phyloP scores from a whole-genome alignment of 2,888 invertebrate species.

The Limnephilus marmoratus region DNA sequence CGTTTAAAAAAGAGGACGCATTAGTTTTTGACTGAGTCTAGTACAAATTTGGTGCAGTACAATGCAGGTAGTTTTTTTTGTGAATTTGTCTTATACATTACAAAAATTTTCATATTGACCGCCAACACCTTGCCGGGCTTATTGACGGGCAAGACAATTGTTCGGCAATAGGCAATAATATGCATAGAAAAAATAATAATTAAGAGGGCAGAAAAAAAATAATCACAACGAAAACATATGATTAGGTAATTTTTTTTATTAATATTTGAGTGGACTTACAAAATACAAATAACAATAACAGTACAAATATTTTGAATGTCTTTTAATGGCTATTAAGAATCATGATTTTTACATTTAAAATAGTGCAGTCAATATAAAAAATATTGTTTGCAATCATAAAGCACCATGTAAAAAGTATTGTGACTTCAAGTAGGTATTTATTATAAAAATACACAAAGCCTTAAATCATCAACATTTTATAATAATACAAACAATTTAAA shows the following conservation, averaged over 20 bases:
- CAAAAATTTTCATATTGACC: no score
- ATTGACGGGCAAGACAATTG: no score
- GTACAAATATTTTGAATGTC: conserved; percentile 48
- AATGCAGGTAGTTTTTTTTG: no score
- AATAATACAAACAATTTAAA: background rate
- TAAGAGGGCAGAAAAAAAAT: background rate
- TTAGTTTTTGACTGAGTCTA: no score
- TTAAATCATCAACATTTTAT: background rate
- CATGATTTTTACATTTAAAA: conserved; percentile 30
- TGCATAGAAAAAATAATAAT: background rate
- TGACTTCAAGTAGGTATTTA: background rate
- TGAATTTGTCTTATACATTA: no score
- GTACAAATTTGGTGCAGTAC: no score
- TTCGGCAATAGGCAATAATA: no score
- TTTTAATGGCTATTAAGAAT: conserved; percentile 35
- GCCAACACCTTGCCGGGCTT: no score
- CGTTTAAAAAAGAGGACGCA: no score
- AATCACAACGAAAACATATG: conserved; percentile 24
- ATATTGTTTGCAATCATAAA: conserved; percentile 43
- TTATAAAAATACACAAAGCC: conserved; percentile 21
- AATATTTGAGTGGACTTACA: conserved; percentile 36
- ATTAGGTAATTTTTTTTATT: conserved; percentile 15
- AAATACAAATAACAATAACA: conserved; percentile 47
- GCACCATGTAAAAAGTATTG: conserved; percentile 48
- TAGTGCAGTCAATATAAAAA: conserved; percentile 41